Conservation (phyloP, 2,797 vertebrate species). For the Spondyliosoma cantharus region DNA sequence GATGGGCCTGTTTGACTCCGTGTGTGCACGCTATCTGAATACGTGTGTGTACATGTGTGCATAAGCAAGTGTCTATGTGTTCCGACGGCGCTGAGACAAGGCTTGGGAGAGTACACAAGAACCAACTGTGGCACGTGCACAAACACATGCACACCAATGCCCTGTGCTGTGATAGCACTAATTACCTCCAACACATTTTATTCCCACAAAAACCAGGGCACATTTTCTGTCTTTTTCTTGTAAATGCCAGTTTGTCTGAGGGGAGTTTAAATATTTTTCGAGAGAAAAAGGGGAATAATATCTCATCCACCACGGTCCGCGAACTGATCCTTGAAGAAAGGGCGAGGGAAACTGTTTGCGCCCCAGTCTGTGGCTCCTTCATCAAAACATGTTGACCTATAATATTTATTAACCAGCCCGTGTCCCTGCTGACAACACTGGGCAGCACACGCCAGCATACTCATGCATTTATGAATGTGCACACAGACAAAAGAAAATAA, state of each 20-base stretch:
- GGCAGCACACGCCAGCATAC: slow-evolving; percentile 48
- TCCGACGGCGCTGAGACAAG: slow-evolving; percentile 30
- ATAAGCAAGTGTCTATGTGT: slow-evolving; percentile 18
- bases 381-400: slow-evolving; percentile 81
- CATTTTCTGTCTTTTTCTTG: slow-evolving; percentile 62
- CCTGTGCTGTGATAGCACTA: slow-evolving; percentile 70
- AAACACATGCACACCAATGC: slow-evolving; percentile 31
- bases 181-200: slow-evolving; percentile 75
- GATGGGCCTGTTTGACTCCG: slow-evolving; percentile 58
- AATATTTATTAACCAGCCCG: slow-evolving; percentile 77
- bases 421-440: slow-evolving; percentile 60
- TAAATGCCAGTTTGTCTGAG: slow-evolving; percentile 76
- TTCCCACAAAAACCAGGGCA: slow-evolving; percentile 66
- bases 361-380: slow-evolving; percentile 66
- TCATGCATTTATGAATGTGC: slow-evolving; percentile 74
- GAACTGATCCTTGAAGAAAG: slow-evolving; percentile 66
- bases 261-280: slow-evolving; percentile 64
- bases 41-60: slow-evolving; percentile 8
- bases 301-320: slow-evolving; percentile 53
- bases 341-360: slow-evolving; percentile 58
- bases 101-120: slow-evolving; percentile 12
- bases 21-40: slow-evolving; percentile 6
- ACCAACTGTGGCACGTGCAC: slow-evolving; percentile 28
- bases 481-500: slow-evolving; percentile 42
- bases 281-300: slow-evolving; percentile 68